Evolutionary conservation across 2,888 invertebrate genomes (phyloP), one percentile per base, ranked within the genome.

Genomic region (Zygogramma bicolorata): DNA sequence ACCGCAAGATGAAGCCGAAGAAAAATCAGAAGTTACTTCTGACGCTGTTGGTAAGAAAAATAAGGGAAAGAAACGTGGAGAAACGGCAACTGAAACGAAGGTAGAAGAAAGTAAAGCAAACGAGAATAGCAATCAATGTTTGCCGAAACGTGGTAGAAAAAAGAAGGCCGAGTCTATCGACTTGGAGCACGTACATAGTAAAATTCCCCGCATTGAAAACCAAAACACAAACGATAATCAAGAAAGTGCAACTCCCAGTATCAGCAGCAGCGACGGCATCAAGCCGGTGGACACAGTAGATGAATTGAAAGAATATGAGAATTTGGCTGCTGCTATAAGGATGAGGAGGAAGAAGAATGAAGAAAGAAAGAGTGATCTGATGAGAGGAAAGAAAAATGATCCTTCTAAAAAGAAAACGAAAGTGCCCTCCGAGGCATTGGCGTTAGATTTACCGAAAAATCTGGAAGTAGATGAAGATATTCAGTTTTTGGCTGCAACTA

Each of bases 381-480:
- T 66, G 13, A 73, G 74, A 46, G 49, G 58, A 15, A 66, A 74
- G 60, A 27, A 46, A 27, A 61, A 67, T 31, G 62, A 31, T 20
- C 18, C 38, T 22, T 22, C 38, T 29, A 70, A 69, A 18, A 75
- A 74, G 53, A 73, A 69, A 65, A 8, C 29, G 6, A 70, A 68
- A 70, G 58, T 59, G 6, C 3, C 31, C 34, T 31, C 49, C 22
- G 18, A 20, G 62, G 59, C 68, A 57, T 31, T 15, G 31, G 22
- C 42, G 27, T 40, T 29, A 58, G 57, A 61, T 46, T 70, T 78
- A 67, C 78, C 80, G 18, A 70, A 78, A 68, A 74, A 73, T n/a
- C 22, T 79, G 3, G 68, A 77, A 74, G 62, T 69, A 22, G 84
- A 85, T 77, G 83, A 81, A 65, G 85, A 85, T 49, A 68, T 85